Evolutionary conservation across 1,140 invertebrate genomes (phyloP), one percentile per base, ranked within the genome.

Genomic region (Nebria ingens): DNA sequence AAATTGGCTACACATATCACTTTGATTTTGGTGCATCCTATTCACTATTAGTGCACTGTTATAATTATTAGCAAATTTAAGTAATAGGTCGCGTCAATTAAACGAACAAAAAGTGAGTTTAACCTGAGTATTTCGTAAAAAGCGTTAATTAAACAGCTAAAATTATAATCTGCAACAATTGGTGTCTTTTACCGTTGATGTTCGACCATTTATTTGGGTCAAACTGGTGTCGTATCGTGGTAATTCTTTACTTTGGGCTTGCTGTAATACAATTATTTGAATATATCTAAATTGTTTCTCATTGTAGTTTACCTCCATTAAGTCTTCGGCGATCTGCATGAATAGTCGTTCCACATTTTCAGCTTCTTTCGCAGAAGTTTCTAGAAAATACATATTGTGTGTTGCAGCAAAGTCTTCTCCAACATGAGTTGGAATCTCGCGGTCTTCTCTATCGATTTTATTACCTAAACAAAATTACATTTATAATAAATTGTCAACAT

Each of bases 311-410:
- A 86, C 77, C 81, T 92, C 89, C 81, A 92, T 92, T 19, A 93
- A 75, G 74, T 92, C 91, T 40, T 90, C 87, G 55, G 93, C 93
- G 64, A 97, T 97, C 72, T 96, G 91, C 80, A 92, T 87, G 73
- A 97, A 97, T 53, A 97, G 76, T 73, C 91, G 85, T 73, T 98
- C 95, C 21, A 99, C 95, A 77, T 98, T 98, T 64, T 95, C 92
- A 22, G 93, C 91, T 74, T 97, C 93, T 75, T 98, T 97, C 12
- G 96, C 95, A 22, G 94, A 98, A 20, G 96, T 98, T 79, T 99
- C 96, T 68, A 98, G 83, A 73, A 97, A 95, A 72, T 94, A 93
- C 93, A 98, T 97, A 62, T 91, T 89, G 71, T 97, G 91, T 61
- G 87, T 80, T 68, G 92, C 86, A 34, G 93, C 91, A 81, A 97